Conservation (phyloP, 2,888 invertebrate genomes). For the Polyommatus icarus region DNA sequence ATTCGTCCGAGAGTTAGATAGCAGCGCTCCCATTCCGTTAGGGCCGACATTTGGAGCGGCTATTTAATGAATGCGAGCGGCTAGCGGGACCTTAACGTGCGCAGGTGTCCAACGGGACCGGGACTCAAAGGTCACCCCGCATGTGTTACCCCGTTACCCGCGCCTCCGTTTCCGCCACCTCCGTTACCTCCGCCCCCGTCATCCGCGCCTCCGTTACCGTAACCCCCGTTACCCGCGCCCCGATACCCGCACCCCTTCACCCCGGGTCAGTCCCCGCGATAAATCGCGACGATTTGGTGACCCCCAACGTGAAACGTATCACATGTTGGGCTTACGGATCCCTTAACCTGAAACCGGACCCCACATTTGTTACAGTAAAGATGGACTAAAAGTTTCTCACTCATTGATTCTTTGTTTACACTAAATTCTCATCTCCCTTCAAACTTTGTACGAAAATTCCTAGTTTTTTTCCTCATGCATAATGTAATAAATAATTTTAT, state of each 20-base stretch:
- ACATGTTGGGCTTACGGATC: conserved; percentile 20
- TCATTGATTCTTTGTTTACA: conserved; percentile 1
- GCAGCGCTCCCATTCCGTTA: conserved; percentile 32
- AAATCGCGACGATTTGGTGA: conserved; percentile 35
- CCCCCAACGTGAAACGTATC: conserved; percentile 19
- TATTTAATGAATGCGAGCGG: conserved; percentile 42
- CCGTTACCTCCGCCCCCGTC: conserved; percentile 36
- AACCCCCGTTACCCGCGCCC: conserved; percentile 34
- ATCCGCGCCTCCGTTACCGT: conserved; percentile 1
- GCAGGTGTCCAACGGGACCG: conserved; percentile 66
- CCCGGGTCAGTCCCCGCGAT: conserved; percentile 23
- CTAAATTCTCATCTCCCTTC: background rate
- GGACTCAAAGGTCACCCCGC: conserved; percentile 59
- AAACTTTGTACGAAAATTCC: background rate
- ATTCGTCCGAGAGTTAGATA: conserved; percentile 27
- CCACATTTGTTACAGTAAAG: conserved; percentile 23
- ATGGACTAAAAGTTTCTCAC: conserved; percentile 5
- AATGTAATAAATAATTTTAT: background rate
- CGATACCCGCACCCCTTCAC: conserved; percentile 7
- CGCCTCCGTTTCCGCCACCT: conserved; percentile 32
- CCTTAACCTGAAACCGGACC: conserved; percentile 17
- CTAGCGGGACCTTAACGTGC: conserved; percentile 64
- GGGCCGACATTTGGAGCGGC: conserved; percentile 35
- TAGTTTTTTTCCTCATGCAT: background rate
- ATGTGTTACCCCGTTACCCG: conserved; percentile 43